Percentiles rank a stretch among this genome's conserved stretches.
Conservation (phyloP, 2,888 invertebrate genomes). For the Apantesis nais region DNA sequence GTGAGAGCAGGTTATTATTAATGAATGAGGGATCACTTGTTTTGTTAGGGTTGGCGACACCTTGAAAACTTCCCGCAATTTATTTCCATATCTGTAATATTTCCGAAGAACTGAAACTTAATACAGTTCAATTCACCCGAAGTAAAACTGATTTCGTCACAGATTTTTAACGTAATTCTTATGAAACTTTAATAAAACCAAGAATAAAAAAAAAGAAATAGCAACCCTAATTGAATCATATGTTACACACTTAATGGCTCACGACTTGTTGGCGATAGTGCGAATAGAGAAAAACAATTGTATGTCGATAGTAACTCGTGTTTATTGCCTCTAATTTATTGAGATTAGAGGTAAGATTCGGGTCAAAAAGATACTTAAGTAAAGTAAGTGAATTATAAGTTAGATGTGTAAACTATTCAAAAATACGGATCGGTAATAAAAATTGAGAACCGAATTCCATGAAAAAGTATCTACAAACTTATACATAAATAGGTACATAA, state of each 20-base stretch:
- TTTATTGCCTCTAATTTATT: slow-evolving; percentile 73
- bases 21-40: slow-evolving; percentile 75
- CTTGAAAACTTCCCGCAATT: neutral
- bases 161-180: neutral
- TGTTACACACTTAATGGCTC: slow-evolving; percentile 70
- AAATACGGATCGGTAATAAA: slow-evolving; percentile 44
- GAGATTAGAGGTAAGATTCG: slow-evolving; percentile 57
- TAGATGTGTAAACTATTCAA: slow-evolving; percentile 29
- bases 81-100: neutral
- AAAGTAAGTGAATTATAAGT: slow-evolving; percentile 39
- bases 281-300: slow-evolving; percentile 63
- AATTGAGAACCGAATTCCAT: slow-evolving; percentile 20
- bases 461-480: neutral
- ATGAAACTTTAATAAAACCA: neutral
- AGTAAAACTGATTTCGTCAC: neutral
- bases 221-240: slow-evolving; percentile 44
- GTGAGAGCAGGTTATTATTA: slow-evolving; percentile 76
- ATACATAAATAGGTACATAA: slow-evolving; percentile 7
- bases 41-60: slow-evolving; percentile 48
- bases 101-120: neutral
- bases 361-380: slow-evolving; percentile 41
- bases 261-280: slow-evolving; percentile 72
- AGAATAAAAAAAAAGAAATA: neutral
- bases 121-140: neutral
- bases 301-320: slow-evolving; percentile 59